These are phyloP conservation scores for Conomelus anceps DNA, from an alignment of 2,888 invertebrate genomes.

Conservation along the genomic window DNA sequence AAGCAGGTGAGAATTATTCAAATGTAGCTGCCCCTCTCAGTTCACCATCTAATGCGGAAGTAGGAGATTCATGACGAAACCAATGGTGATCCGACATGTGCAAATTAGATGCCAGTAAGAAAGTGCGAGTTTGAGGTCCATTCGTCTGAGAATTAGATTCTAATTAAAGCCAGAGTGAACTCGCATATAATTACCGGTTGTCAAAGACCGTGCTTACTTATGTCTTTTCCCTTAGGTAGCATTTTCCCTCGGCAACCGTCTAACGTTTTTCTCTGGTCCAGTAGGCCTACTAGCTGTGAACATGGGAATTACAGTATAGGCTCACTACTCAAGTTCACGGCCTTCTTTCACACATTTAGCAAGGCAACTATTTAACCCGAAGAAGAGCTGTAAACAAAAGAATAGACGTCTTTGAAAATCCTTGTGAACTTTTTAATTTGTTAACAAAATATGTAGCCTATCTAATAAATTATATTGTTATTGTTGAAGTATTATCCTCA, in stretches of 20 bases:
- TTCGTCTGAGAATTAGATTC: not conserved
- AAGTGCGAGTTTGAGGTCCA: not conserved
- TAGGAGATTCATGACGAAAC: not conserved
- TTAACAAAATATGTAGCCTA: no score
- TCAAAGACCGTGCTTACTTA: not conserved
- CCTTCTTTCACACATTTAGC: not conserved
- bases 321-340: not conserved
- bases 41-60: slow-evolving; percentile 22
- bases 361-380: not conserved
- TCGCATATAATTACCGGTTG: not conserved
- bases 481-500: no score
- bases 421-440: not conserved
- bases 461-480: no score
- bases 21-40: slow-evolving; percentile 1
- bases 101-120: no score
- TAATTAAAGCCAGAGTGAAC: not conserved
- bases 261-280: not conserved
- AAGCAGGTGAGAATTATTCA: slow-evolving; percentile 27
- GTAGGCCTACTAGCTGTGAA: not conserved
- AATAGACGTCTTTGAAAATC: not conserved
- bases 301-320: not conserved
- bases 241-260: not conserved
- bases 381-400: not conserved
- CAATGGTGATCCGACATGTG: not conserved
- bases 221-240: not conserved